A percentile compares a stretch with the other conserved stretches of the same genome.
Conservation (phyloP, 2,113 vertebrate genomes). For the Amphiprion ocellaris region DNA sequence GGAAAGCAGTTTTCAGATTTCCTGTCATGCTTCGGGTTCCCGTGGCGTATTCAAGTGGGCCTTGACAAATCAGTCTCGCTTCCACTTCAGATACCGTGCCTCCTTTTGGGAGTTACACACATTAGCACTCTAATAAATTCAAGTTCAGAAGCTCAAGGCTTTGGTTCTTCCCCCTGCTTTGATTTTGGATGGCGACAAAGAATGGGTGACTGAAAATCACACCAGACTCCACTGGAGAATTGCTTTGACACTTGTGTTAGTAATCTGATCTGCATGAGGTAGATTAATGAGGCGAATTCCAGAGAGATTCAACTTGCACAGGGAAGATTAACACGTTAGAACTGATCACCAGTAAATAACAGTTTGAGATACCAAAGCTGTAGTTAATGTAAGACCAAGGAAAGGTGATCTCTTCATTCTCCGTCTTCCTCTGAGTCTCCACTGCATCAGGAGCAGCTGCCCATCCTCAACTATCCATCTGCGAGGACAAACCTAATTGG, state of each 20-base stretch:
- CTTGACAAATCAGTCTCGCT: conserved; percentile 40
- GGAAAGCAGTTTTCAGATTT: conserved; percentile 9
- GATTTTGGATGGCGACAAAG: conserved; percentile 46
- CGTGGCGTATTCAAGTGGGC: conserved; percentile 3
- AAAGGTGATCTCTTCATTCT: conserved; percentile 5
- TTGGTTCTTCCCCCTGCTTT: conserved; percentile 32
- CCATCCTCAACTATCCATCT: conserved; percentile 46
- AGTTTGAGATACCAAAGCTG: background rate
- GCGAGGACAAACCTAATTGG: conserved; percentile 51
- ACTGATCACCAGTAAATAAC: background rate
- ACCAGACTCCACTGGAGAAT: conserved; percentile 42
- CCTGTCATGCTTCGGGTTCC: conserved; percentile 17
- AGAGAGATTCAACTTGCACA: conserved; percentile 5
- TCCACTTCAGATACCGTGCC: conserved; percentile 35
- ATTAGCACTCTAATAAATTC: conserved; percentile 57
- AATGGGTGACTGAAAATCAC: conserved; percentile 33
- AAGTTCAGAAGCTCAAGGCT: conserved; percentile 30
- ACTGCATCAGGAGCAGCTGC: conserved; percentile 26
- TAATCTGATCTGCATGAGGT: conserved; percentile 60
- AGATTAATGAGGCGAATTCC: conserved; percentile 38
- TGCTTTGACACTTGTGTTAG: conserved; percentile 56
- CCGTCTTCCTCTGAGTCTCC: background rate
- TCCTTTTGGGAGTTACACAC: conserved; percentile 29
- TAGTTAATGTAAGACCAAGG: background rate
- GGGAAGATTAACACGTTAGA: conserved; percentile 8